These are phyloP conservation scores for Hippopotamyrus pictus DNA, from an alignment of 2,797 vertebrate species.

Conservation along the genomic window DNA sequence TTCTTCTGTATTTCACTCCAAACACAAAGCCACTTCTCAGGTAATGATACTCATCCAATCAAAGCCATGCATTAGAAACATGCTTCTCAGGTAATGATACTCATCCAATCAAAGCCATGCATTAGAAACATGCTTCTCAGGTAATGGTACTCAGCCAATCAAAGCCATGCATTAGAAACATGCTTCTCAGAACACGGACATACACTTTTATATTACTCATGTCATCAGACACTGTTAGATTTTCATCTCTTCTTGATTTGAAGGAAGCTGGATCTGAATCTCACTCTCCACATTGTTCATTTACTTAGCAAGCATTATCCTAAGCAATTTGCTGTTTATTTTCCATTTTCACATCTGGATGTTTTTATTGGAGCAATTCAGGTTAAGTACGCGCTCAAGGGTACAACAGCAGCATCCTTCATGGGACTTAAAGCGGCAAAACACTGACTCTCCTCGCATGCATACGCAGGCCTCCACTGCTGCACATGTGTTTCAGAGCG, in stretches of 20 bases:
- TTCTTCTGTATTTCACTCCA: neutral
- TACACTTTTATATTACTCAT: neutral
- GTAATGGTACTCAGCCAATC: neutral
- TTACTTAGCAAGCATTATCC: neutral
- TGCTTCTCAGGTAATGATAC: neutral
- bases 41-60: neutral
- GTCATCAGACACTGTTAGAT: neutral
- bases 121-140: neutral
- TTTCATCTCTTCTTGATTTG: neutral
- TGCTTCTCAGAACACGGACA: neutral
- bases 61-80: neutral
- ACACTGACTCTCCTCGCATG: neutral
- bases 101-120: neutral
- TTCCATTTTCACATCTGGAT: neutral
- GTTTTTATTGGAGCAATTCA: neutral
- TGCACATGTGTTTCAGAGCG: neutral
- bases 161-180: neutral
- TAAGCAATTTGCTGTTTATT: neutral
- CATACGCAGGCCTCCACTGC: neutral
- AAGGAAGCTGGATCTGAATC: neutral
- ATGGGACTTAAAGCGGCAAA: neutral
- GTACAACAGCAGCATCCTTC: neutral
- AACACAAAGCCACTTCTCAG: neutral
- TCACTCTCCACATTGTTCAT: neutral
- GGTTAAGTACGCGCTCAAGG: neutral